Conservation (phyloP, 2,113 vertebrate genomes). For the Forbesichthys papilliferus region DNA sequence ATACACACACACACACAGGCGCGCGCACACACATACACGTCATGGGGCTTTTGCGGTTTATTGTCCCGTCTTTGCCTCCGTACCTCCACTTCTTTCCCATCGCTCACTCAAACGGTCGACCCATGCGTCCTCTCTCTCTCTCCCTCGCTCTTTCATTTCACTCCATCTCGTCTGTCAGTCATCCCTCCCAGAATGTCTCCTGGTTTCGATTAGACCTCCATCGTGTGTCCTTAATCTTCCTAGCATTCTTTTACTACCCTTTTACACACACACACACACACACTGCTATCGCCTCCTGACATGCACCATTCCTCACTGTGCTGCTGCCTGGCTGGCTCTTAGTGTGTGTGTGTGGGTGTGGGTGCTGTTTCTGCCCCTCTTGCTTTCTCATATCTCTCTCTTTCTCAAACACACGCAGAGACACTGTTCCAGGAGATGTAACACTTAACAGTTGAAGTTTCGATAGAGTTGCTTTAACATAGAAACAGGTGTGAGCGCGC, state of each 20-base stretch:
- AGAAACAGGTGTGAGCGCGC: not conserved
- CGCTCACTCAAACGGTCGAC: too few species aligned
- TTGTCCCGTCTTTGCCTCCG: too few species aligned
- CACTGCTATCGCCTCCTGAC: conserved; percentile 49
- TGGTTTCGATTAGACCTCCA: conserved; percentile 53
- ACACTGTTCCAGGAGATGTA: conserved; percentile 29
- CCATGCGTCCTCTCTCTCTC: conserved; percentile 9
- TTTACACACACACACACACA: conserved; percentile 4
- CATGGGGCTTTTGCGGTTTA: too few species aligned
- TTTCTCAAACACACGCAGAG: conserved; percentile 1
- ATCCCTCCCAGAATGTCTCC: not conserved
- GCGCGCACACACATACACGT: too few species aligned
- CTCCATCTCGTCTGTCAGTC: conserved; percentile 25
- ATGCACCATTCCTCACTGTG: conserved; percentile 66
- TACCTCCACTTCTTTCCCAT: too few species aligned
- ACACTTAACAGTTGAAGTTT: conserved; percentile 44
- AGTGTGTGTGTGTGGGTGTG: conserved; percentile 9
- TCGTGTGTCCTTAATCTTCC: conserved; percentile 59
- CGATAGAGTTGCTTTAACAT: conserved; percentile 39
- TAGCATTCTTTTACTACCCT: conserved; percentile 34
- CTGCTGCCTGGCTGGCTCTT: conserved; percentile 30
- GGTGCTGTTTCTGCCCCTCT: not conserved
- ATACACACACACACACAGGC: too few species aligned
- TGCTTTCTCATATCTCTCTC: not conserved
- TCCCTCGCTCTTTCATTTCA: conserved; percentile 21